Conservation (phyloP, 2,888 invertebrate genomes). For the Sinhomidia bicolor region DNA sequence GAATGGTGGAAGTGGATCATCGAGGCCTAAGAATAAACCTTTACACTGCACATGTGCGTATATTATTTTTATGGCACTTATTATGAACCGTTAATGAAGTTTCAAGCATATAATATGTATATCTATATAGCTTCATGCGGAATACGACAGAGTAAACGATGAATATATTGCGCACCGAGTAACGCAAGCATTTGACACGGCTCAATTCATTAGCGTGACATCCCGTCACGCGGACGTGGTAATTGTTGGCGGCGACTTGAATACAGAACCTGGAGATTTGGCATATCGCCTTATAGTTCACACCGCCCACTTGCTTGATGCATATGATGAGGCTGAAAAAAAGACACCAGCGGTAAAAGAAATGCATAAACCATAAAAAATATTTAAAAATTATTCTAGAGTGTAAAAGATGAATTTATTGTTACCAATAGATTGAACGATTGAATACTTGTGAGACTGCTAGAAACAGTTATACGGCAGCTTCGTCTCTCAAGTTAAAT, state of each 20-base stretch:
- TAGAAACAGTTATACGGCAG: slow-evolving; percentile 91
- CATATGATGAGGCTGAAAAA: slow-evolving; percentile 74
- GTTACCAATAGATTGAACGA: slow-evolving; percentile 18
- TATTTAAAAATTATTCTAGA: too few relatives aligned
- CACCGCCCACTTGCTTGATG: slow-evolving; percentile 79
- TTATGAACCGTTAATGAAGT: background rate
- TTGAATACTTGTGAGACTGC: slow-evolving; percentile 89
- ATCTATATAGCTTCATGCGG: slow-evolving; percentile 92
- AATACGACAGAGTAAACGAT: slow-evolving; percentile 92
- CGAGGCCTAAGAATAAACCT: slow-evolving; percentile 89
- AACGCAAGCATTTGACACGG: slow-evolving; percentile 96
- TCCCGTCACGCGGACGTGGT: slow-evolving; percentile 89
- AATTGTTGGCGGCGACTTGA: slow-evolving; percentile 96
- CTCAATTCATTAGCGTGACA: slow-evolving; percentile 95
- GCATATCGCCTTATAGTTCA: slow-evolving; percentile 86
- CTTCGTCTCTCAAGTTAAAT: slow-evolving; percentile 83
- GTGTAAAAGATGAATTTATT: too few relatives aligned
- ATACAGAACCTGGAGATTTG: slow-evolving; percentile 93
- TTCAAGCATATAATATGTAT: background rate
- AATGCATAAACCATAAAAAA: slow-evolving; percentile 43
- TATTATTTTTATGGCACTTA: background rate
- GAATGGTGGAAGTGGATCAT: slow-evolving; percentile 88
- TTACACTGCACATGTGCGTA: slow-evolving; percentile 90
- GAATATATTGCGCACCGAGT: slow-evolving; percentile 94
- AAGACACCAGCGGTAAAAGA: slow-evolving; percentile 49